These are phyloP conservation scores for Aspidiotus rigidus DNA, from an alignment of 2,888 invertebrate genomes.

Conservation along the genomic window DNA sequence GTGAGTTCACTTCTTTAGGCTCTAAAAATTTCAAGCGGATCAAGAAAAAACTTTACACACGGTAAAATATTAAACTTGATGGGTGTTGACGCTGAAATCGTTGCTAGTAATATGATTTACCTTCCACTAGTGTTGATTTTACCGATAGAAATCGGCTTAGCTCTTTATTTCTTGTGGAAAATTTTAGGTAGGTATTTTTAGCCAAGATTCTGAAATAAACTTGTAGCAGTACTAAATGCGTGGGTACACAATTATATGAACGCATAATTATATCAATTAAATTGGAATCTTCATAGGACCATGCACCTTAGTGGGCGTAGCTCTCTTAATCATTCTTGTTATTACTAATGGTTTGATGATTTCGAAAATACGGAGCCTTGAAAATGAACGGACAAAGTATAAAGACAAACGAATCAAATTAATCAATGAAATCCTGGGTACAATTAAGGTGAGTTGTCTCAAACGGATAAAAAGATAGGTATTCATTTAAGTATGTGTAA, in stretches of 20 bases:
- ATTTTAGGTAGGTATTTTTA: constrained; percentile 40
- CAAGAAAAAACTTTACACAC: constrained; percentile 44
- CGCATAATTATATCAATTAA: no score
- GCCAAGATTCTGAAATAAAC: no score
- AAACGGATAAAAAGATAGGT: no score
- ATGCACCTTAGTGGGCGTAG: constrained; percentile 53
- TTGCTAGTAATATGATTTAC: constrained; percentile 45
- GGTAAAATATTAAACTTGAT: constrained; percentile 49
- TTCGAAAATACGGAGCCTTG: constrained; percentile 45
- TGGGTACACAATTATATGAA: no score
- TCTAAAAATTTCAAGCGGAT: constrained; percentile 43
- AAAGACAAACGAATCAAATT: constrained; percentile 50
- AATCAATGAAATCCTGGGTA: constrained; percentile 39
- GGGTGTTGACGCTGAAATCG: constrained; percentile 47
- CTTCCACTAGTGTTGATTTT: constrained; percentile 47
- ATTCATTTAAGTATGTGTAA: no score
- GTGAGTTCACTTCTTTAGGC: constrained; percentile 37
- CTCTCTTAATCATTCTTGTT: constrained; percentile 48
- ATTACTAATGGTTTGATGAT: constrained; percentile 47
- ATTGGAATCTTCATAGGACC: constrained; percentile 43
- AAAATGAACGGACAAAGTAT: constrained; percentile 48
- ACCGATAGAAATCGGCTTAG: constrained; percentile 49
- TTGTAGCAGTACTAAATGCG: not conserved
- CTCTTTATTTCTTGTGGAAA: constrained; percentile 48
- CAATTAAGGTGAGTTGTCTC: constrained; percentile 36